Base-by-base conservation (phyloP, 2,113 vertebrate species). In the Spizaetus ornatus region DNA sequence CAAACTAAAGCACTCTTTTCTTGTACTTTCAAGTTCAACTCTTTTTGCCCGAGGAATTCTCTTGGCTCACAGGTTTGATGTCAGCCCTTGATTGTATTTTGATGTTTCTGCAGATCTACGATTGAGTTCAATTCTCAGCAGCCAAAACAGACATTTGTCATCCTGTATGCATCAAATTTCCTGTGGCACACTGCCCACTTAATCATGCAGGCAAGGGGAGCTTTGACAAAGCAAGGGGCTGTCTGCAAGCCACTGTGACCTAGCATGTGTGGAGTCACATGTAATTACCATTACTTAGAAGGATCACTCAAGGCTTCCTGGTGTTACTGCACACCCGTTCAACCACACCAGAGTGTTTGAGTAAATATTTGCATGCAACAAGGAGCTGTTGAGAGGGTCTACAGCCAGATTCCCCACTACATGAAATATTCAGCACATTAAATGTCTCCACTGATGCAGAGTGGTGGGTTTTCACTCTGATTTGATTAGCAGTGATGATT, bases 401-500 rank as follows among this genome's bases (percentile, higher is more conserved):
- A 96, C 98, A 98, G 97, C 96, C 97, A 96, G 93, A 95, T 97
- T 96, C 97, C 98, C 97, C 98, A 98, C 98, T 91, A 97, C 98
- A 99, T 99, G 97, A 99, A 99, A 99, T 99, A 99, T 99, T 99
- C 98, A 99, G 98, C 94, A 95, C 91, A 38, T 96, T 97, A 98
- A 98, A 97, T 96, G 97, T 97, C 98, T 98, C 98, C 95, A 97
- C 96, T 97, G 99, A 99, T 98, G 98, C 98, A 96, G 96, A 97
- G 98, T 98, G 97, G 98, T 98, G 98, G 97, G 98, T 98, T 99
- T 99, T 99, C 98, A 86, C 97, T 98, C 98, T 98, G 98, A 99
- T 99, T 99, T 99, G 99, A 99, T 99, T 98, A 99, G 98, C 98
- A 98, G 98, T 98, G 98, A 99, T 99, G 98, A 99, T 99, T 99